Evolutionary conservation across 2,113 vertebrate species (phyloP), one percentile per base, ranked within the genome.

Genomic region (Semicossyphus pulcher): DNA sequence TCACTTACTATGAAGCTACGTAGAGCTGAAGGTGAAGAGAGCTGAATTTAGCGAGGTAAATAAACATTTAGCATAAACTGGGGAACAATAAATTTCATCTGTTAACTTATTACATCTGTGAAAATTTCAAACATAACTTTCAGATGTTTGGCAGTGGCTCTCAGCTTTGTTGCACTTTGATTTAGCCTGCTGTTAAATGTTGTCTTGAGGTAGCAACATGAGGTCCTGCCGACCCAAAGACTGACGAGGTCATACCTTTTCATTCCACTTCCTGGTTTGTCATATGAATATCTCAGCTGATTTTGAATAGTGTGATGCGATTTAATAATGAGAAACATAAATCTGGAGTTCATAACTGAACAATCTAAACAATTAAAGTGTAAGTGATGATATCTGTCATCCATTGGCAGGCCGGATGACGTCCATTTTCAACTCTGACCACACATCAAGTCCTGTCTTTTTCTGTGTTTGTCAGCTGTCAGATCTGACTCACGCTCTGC

Each of bases 111-210:
- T 86, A 31, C 59, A 74, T 64, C 58, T 66, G 67, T 68, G 58
- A 72, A 72, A 64, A 69, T 20, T 25, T 58, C 45, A 69, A 45
- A 63, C 67, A 68, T 15, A 15, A 23, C 20, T 78, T 81, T 86
- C 74, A 81, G 74, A 81, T 82, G 68, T 80, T 80, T 75, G 76
- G 79, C 87, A 31, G 34, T 11, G 28, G 3, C 21, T 70, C 23
- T 51, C 36, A 23, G 31, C 25, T 36, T 60, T 9, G 52, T n/a
- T 76, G n/a, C 37, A 28, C 51, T 79, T 63, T 66, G 63, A 25
- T 29, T 78, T 79, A 71, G 81, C 74, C 74, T 80, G 83, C 49
- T 72, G 37, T 29, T 34, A 21, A 56, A 20, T 26, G 7, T 16
- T 53, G 37, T 53, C 47, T 34, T 18, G 7, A 20, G 61, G 52